Evolutionary conservation across 2,888 invertebrate species (phyloP), one percentile per base, ranked within the genome.

Genomic region (Trachelus troglodyta): DNA sequence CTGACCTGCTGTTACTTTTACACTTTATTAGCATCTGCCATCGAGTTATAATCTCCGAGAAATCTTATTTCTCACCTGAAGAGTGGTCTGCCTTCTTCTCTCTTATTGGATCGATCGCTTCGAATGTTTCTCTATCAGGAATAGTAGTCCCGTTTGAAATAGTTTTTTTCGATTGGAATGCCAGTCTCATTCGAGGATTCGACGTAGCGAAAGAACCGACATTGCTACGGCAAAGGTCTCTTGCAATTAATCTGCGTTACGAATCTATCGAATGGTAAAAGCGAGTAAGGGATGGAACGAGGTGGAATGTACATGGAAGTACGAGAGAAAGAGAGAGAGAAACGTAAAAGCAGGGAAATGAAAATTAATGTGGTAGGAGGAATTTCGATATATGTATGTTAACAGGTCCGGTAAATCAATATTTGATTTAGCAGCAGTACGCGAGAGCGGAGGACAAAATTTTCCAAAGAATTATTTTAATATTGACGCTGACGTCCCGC

Each of bases 171-270:
- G 23, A 56, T 56, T 56, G 23, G 23, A 56, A 56, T 56, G 56
- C 56, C 23, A 56, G 56, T 23, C 56, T 56, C 56, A 56, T 56
- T 56, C 56, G 23, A 23, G 9, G 23, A 56, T 23, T 56, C 56
- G 56, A 56, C 56, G 9, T 56, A 23, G 56, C 15, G 23, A 56
- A 23, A 56, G 56, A 56, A 23, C 9, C 23, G 56, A 56, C 71
- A 4, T 31, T 34, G 71, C 76, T 82, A 80, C 81, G 84, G 86
- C 85, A 87, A 87, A 87, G 87, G 87, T 86, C 85, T 86, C 88
- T 86, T 71, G 33, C 87, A 85, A 88, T 88, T 88, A 88, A 88
- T 88, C 87, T 87, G 84, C 83, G 87, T 88, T 88, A 87, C 84
- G 87, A 83, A 84, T 86, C 81, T 79, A 79, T 80, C 80, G 81